These are phyloP conservation scores for Poecilia picta DNA, from an alignment of 2,797 vertebrate genomes.

Conservation along the genomic window DNA sequence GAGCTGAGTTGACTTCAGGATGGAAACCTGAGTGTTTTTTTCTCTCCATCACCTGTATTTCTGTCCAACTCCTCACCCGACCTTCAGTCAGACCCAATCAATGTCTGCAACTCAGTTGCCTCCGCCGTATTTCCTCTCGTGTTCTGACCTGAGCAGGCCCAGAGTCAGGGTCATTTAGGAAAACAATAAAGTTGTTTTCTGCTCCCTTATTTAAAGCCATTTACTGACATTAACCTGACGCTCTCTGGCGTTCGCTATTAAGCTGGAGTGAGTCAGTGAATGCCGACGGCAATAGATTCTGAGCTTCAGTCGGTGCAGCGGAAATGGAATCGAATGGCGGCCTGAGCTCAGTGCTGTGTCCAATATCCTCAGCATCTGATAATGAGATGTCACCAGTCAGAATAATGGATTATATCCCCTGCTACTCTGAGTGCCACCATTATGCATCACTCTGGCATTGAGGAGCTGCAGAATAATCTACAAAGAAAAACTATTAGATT, in stretches of 20 bases:
- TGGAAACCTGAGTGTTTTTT: constrained; percentile 12
- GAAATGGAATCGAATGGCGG: constrained; percentile 47
- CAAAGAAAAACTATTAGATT: constrained; percentile 42
- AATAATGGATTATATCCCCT: constrained; percentile 49
- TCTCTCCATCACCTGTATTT: constrained; percentile 32
- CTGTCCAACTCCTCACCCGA: constrained; percentile 6
- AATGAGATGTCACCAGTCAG: constrained; percentile 63
- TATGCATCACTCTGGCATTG: constrained; percentile 50
- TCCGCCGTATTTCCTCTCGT: constrained; percentile 17
- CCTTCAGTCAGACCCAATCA: constrained; percentile 44
- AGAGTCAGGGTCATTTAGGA: constrained; percentile 45
- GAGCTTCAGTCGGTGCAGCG: neutral
- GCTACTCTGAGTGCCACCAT: constrained; percentile 32
- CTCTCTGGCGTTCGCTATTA: constrained; percentile 51
- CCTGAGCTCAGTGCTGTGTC: constrained; percentile 36
- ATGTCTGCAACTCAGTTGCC: constrained; percentile 27
- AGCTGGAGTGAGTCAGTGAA: constrained; percentile 47
- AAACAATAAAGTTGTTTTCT: constrained; percentile 58
- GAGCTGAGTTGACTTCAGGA: constrained; percentile 21
- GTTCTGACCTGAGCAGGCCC: constrained; percentile 10
- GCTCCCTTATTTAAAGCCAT: constrained; percentile 59
- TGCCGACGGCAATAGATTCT: constrained; percentile 32
- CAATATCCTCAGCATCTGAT: constrained; percentile 61
- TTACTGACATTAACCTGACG: constrained; percentile 50
- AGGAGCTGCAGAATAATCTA: constrained; percentile 19